Percentiles rank a stretch among this genome's conserved stretches.
Conservation (phyloP, 2,113 vertebrate genomes). For the human (Homo sapiens) region DNA sequence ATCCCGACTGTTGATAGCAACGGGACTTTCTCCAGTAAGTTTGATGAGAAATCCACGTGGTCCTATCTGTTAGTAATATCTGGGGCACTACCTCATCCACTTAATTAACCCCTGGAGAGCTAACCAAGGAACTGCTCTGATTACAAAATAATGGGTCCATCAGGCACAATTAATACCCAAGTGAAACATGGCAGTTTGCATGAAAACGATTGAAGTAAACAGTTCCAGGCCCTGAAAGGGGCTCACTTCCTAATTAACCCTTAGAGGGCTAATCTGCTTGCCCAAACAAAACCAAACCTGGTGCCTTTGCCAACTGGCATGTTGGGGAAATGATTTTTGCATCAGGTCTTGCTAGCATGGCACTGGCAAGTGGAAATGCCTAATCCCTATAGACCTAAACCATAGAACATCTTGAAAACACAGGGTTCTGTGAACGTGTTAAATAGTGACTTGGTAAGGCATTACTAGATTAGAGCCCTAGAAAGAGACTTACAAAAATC, state of each 20-base stretch:
- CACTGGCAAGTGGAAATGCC: slow-evolving; percentile 21
- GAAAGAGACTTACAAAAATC: neutral
- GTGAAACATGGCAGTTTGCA: slow-evolving; percentile 87
- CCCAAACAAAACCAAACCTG: slow-evolving; percentile 55
- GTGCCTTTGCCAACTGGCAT: slow-evolving; percentile 46
- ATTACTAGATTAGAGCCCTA: neutral
- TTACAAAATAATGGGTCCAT: slow-evolving; percentile 90
- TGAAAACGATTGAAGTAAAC: slow-evolving; percentile 92
- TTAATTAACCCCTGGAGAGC: slow-evolving; percentile 93
- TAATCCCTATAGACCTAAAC: neutral
- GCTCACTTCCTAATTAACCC: slow-evolving; percentile 88
- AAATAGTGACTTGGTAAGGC: neutral
- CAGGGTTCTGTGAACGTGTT: neutral
- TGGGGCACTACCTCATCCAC: slow-evolving; percentile 81
- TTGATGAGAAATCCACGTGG: slow-evolving; percentile 73
- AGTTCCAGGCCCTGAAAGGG: slow-evolving; percentile 84
- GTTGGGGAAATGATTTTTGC: slow-evolving; percentile 40
- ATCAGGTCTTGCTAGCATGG: slow-evolving; percentile 26
- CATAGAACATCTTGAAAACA: neutral
- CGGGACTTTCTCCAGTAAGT: slow-evolving; percentile 54
- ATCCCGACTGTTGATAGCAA: slow-evolving; percentile 66
- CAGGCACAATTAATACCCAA: slow-evolving; percentile 92
- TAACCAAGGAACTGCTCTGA: slow-evolving; percentile 81
- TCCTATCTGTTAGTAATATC: slow-evolving; percentile 78
- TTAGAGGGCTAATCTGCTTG: slow-evolving; percentile 79